These are phyloP conservation scores for Parus major DNA, from an alignment of 2,113 vertebrate genomes.

Conservation along the genomic window DNA sequence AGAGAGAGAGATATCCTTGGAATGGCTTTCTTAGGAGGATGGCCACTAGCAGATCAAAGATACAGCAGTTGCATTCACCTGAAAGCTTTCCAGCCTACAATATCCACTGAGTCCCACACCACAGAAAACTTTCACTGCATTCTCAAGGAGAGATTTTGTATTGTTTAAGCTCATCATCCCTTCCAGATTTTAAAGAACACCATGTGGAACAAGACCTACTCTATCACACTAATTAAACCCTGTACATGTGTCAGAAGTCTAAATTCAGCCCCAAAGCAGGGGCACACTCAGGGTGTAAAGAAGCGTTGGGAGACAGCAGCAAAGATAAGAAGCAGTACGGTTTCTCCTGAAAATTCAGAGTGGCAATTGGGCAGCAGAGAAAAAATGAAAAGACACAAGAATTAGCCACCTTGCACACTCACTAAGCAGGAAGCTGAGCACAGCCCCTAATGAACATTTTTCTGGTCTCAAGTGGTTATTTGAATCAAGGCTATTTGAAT, in stretches of 20 bases:
- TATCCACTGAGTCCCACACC: not conserved
- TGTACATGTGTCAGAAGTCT: not conserved
- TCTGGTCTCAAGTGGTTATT: not conserved
- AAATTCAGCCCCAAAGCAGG: not conserved
- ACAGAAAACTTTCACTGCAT: not conserved
- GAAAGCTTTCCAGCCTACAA: not conserved
- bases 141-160: not conserved
- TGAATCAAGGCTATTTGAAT: not conserved
- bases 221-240: not conserved
- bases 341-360: not conserved
- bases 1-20: not conserved
- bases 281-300: not conserved
- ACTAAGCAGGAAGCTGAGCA: not conserved
- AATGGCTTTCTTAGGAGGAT: not conserved
- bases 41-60: not conserved
- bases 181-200: not conserved
- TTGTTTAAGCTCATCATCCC: not conserved
- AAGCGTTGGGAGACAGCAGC: accelerated
- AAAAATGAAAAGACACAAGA: not conserved
- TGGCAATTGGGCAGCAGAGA: not conserved
- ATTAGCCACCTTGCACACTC: not conserved
- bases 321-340: not conserved
- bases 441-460: not conserved
- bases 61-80: not conserved
- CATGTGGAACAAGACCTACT: not conserved